Base-by-base conservation (phyloP, 2,797 vertebrate species). In the Scleropages formosus region DNA sequence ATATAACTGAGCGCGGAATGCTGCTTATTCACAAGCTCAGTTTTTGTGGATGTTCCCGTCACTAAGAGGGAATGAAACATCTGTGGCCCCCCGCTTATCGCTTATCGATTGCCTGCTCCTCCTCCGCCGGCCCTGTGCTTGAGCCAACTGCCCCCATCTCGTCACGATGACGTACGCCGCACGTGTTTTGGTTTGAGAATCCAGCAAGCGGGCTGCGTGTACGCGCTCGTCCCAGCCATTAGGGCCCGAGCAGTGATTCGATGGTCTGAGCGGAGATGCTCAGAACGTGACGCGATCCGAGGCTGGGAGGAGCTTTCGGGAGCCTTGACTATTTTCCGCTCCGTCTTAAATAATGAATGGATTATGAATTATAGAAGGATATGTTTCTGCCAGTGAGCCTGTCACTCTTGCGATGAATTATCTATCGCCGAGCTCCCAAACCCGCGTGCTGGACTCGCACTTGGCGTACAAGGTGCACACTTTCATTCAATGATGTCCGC, bases 301-400 rank as follows among this genome's bases (percentile, higher is more conserved):
- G 53, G 53, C 12, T 56, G 53, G 53, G 53, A 39, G 31, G 9
- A 53, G 53, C 53, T 2, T 56, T 12, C 9, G 56, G 53, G 1
- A 56, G 53, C 12, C 12, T 3, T 53, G 53, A 3, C 11, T 2
- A 53, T 18, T 56, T 56, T 18, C 53, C 3, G 12, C 9, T 3
- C 56, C 18, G 9, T 10, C 53, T 11, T 56, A 10, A 12, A 56
- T 56, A 31, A 27, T 15, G 22, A 15, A 71, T 27, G 15, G 51
- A 6, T 39, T 71, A 51, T 71, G 56, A 71, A 71, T 71, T 58
- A 31, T 51, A 56, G 27, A 58, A 39, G 31, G 62, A 64, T 64
- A 31, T 31, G 12, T 4, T 24, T 64, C 11, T 62, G 31, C 11
- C 27, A 53, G 13, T 20, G n/a, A n/a, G n/a, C n/a, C n/a, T 22